Evolutionary conservation across 2,797 vertebrate genomes (phyloP).

Genomic region (Chloroceryle inda): DNA sequence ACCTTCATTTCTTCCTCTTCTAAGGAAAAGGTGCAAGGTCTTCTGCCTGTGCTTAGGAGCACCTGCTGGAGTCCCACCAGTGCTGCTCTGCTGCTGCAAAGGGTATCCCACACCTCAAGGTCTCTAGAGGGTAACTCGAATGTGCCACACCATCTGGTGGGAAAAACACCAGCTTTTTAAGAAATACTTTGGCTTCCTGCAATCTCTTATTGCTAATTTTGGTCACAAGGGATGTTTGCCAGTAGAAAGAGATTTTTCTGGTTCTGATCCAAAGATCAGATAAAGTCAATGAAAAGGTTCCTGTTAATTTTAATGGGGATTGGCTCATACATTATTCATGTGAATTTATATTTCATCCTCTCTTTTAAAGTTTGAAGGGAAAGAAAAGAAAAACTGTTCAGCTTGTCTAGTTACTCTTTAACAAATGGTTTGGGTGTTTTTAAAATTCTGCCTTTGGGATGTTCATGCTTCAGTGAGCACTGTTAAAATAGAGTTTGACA

Average conservation of each 20-base stretch:
- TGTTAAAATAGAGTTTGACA: slow-evolving; percentile 55
- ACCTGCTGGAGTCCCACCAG: background rate
- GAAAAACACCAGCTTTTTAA: background rate
- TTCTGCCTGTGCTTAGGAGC: background rate
- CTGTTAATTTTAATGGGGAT: background rate
- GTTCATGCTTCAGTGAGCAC: slow-evolving; percentile 35
- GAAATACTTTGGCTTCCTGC: background rate
- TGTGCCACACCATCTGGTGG: background rate
- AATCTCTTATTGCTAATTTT: background rate
- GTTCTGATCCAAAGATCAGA: background rate
- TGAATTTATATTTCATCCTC: background rate
- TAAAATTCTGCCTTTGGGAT: slow-evolving; percentile 58
- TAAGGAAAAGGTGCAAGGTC: background rate
- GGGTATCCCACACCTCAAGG: background rate
- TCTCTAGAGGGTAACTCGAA: background rate
- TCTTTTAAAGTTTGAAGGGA: background rate
- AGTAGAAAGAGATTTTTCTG: background rate
- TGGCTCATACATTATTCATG: background rate
- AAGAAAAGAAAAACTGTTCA: background rate
- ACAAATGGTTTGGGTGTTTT: slow-evolving; percentile 36
- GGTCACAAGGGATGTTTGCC: background rate
- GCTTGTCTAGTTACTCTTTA: slow-evolving; percentile 28
- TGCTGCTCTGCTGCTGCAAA: background rate
- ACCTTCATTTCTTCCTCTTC: background rate
- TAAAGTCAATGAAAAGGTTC: background rate